Base-by-base conservation (phyloP, 2,113 vertebrate species). In the Lepus americanus region DNA sequence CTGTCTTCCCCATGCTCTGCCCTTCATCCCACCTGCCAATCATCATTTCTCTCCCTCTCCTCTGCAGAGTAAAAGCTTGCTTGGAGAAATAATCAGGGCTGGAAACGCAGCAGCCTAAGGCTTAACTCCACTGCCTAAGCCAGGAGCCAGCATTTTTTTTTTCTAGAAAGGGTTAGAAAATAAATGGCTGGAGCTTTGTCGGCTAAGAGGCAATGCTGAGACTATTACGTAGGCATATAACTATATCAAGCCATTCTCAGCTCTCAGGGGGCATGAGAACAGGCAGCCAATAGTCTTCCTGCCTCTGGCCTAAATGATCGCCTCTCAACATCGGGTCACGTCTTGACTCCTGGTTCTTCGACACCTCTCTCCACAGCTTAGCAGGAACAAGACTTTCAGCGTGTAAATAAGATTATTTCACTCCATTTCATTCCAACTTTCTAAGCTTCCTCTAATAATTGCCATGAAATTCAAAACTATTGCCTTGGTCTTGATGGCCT, bases 51-150 rank as follows among this genome's bases (percentile, higher is more conserved):
- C 27, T 64, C 80, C 4, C 14, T 79, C 51, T 90, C 2, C 6
- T 44, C 70, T 92, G 44, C 31, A 81, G 63, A 91, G 39, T 31
- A 86, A 44, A 89, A 76, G 31, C 23, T 23, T 63, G 6, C 13
- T 69, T 13, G 22, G 51, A 78, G 64, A 92, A 86, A 87, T 73
- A 95, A 79, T n/a, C 82, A 86, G 66, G 67, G 19, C 83, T 87
- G 83, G 27, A 55, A 69, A 4, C 83, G 25, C 25, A 51, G 20
- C 3, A 13, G 53, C 11, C 67, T 27, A 13, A 49, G 36, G 44
- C 31, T 11, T 72, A 69, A 73, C 74, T n/a, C n/a, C 55, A 61
- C 59, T 67, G 33, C 22, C 17, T 87, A 82, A 53, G 36, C 14
- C 76, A 63, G 31, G 44, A 29, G 4, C n/a, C 69, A 20, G 33